Evolutionary conservation across 2,888 invertebrate genomes (phyloP).

Genomic region (Lasioglossum calceatum): DNA sequence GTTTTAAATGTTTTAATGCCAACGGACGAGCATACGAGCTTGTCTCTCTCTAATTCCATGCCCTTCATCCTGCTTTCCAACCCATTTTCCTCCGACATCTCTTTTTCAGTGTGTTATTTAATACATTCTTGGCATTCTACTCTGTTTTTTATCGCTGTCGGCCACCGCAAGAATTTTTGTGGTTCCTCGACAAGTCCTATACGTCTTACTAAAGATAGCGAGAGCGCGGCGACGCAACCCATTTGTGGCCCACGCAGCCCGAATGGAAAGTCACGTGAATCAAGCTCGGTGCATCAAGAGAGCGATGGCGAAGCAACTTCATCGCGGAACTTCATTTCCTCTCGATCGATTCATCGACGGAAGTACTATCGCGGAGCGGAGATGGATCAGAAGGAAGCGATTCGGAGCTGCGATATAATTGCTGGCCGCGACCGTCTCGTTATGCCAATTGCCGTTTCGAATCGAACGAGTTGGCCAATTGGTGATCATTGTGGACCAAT

Average conservation of each 20-base stretch:
- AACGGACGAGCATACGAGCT: neutral
- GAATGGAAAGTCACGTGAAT: neutral
- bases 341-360: neutral
- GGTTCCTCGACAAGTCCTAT: neutral
- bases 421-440: slow-evolving; percentile 40
- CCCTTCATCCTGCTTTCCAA: neutral
- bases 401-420: slow-evolving; percentile 42
- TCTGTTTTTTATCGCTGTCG: neutral
- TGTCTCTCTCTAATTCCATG: neutral
- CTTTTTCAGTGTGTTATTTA: neutral
- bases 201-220: neutral
- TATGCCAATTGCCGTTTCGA: slow-evolving; percentile 58
- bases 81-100: neutral
- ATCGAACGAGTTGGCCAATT: slow-evolving; percentile 50
- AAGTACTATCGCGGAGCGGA: slow-evolving; percentile 11
- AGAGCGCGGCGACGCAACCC: neutral
- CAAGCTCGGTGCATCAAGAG: neutral
- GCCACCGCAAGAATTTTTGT: neutral
- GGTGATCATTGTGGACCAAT: slow-evolving; percentile 47
- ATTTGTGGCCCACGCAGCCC: neutral
- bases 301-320: neutral
- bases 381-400: slow-evolving; percentile 41
- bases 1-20: neutral
- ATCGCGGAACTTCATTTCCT: neutral
- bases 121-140: too few species aligned